These are phyloP conservation scores for Anas flavirostris DNA, from an alignment of 2,797 vertebrate species.

Conservation along the genomic window DNA sequence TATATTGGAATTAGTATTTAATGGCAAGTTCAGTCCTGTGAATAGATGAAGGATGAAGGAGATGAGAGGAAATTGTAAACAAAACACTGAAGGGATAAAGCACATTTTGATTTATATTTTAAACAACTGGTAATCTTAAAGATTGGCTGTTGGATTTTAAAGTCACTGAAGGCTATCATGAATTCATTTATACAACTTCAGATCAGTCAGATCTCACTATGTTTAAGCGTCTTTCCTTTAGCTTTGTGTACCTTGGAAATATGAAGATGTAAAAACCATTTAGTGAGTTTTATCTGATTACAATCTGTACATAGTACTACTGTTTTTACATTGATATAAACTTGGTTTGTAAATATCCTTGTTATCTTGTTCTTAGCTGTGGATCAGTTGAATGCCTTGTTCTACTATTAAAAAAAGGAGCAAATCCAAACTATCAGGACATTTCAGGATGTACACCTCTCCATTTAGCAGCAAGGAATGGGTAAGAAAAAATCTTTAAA, in stretches of 20 bases:
- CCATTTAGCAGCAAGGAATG: slow-evolving; percentile 96
- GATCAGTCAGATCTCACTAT: background rate
- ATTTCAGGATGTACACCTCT: slow-evolving; percentile 98
- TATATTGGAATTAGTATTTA: background rate
- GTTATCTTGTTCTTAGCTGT: slow-evolving; percentile 82
- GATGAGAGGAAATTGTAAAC: background rate
- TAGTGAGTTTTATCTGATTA: background rate
- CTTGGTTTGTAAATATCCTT: background rate
- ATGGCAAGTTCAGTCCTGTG: background rate
- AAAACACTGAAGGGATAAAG: background rate
- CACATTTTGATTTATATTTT: background rate
- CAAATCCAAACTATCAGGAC: slow-evolving; percentile 98
- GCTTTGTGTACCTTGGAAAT: background rate
- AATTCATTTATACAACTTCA: background rate
- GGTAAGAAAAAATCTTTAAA: slow-evolving; percentile 80
- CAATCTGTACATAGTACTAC: background rate
- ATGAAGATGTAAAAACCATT: background rate
- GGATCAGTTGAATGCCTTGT: slow-evolving; percentile 98
- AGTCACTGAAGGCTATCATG: background rate
- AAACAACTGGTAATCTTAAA: background rate
- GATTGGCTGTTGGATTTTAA: background rate
- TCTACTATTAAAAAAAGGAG: slow-evolving; percentile 93
- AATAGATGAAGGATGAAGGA: background rate
- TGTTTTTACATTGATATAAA: background rate
- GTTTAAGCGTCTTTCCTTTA: background rate